Evolutionary conservation across 2,888 invertebrate genomes (phyloP).

Genomic region (Polyommatus icarus): DNA sequence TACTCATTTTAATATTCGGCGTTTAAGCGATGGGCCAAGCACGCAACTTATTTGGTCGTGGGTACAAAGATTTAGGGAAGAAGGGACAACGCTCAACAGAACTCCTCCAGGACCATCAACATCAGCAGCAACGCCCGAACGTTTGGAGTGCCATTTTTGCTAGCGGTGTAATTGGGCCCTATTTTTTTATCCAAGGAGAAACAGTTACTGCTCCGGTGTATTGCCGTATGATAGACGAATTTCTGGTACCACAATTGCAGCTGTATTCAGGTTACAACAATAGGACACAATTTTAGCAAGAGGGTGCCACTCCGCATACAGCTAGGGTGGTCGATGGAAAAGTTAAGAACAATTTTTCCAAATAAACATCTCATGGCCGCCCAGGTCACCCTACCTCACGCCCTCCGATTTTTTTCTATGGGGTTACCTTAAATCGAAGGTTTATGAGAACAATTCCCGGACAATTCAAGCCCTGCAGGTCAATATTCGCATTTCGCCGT

Average conservation of each 20-base stretch:
- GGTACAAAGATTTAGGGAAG: slow-evolving; percentile 33
- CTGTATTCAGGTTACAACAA: slow-evolving; percentile 35
- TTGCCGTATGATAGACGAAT: slow-evolving; percentile 37
- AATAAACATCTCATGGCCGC: slow-evolving; percentile 26
- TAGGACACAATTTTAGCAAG: slow-evolving; percentile 33
- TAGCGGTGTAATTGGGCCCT: slow-evolving; percentile 34
- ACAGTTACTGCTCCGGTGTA: slow-evolving; percentile 35
- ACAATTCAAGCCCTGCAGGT: slow-evolving; percentile 27
- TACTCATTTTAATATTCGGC: slow-evolving; percentile 34
- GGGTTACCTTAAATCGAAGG: slow-evolving; percentile 34
- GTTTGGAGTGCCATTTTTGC: slow-evolving; percentile 35
- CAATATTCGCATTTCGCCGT: slow-evolving; percentile 32
- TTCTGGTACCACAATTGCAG: slow-evolving; percentile 36
- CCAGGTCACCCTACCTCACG: slow-evolving; percentile 29
- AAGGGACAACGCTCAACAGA: slow-evolving; percentile 31
- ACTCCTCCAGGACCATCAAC: slow-evolving; percentile 31
- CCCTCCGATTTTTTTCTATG: slow-evolving; percentile 29
- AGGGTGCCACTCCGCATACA: slow-evolving; percentile 30
- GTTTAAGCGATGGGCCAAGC: slow-evolving; percentile 35
- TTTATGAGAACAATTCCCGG: slow-evolving; percentile 33
- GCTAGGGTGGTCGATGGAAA: slow-evolving; percentile 31
- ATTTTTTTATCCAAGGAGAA: slow-evolving; percentile 37
- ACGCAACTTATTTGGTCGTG: slow-evolving; percentile 35
- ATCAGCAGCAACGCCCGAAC: slow-evolving; percentile 32
- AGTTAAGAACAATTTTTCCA: slow-evolving; percentile 30